Base-by-base conservation (phyloP, 2,113 vertebrate species). In the Amphilophus citrinellus region DNA sequence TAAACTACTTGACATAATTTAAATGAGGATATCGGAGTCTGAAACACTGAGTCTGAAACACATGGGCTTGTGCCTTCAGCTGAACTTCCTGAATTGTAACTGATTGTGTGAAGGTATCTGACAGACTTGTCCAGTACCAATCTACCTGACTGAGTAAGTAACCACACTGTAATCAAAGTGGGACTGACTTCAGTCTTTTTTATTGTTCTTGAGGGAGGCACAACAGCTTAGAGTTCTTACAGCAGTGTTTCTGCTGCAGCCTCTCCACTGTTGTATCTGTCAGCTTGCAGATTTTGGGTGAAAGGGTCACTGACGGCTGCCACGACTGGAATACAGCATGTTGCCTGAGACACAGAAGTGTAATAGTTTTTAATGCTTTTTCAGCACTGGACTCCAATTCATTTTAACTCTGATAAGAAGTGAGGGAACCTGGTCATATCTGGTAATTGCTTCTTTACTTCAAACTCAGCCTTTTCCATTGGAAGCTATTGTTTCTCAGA, bases 221-320 rank as follows among this genome's bases (percentile, higher is more conserved):
- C 1, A 71, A 7, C 44, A 71, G 66, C 44, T 71, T 20, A 30
- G 44, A 32, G 44, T 71, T 13, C 44, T 71, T 53, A 32, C 10
- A 53, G 66, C 65, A 68, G 65, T 15, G 10, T 27, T 47, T 18
- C 39, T 68, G 39, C 66, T 32, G 66, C 24, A 71, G 66, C 44
- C 44, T 71, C 44, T 53, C 44, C 66, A 71, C 44, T 53, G 24
- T 3, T 71, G 66, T 20, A 24, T 71, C 44, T 71, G 66, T 71
- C 44, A 53, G 66, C 66, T 53, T 3, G 3, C 17, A 30, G 66
- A 71, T 53, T 53, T 71, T 11, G 66, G 66, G 17, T 71, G 66
- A 71, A 71, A 71, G 53, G 66, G 66, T 71, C 66, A 53, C 44
- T 53, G 66, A 71, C 50, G 44, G 44, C 66, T 32, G 66, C 44